Base-by-base conservation (phyloP, 2,113 vertebrate genomes). In the Dasyprocta punctata region DNA sequence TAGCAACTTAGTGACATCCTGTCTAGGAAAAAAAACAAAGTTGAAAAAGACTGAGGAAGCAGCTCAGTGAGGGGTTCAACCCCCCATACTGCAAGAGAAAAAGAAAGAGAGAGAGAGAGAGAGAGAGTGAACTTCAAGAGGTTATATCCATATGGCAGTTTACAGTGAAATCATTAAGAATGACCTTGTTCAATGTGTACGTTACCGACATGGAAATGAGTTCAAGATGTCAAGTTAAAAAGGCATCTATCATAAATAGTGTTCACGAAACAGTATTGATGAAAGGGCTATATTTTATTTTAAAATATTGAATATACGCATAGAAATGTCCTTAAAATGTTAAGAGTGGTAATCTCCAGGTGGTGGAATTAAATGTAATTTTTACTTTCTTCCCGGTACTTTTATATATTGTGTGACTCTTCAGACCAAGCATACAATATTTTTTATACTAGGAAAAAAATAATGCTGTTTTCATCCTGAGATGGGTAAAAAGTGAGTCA, bases 251-350 rank as follows among this genome's bases (percentile, higher is more conserved):
- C 26, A 49, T 49, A 49, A 47, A 49, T 47, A 75, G 54, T 41
- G 77, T 96, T 92, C 38, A 96, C 47, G 97, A 96, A 90, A 96
- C 95, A 97, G 93, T 93, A 97, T 92, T 98, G 97, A 96, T 71
- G 86, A 98, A 97, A 96, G 89, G 5, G 44, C 7, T 91, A 26
- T 19, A 61, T 71, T 91, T 95, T 73, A 26, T 89, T 94, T 96
- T 83, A 61, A 81, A 89, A 80, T 71, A 77, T 60, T 11, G 0
- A 44, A 28, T 13, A 36, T 54, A 30, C 12, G 10, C 54, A 80
- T 19, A 73, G 17, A 82, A 65, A 54, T 71, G n/a, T 54, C 89
- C 47, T 90, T 86, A 97, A 98, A 98, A 89, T 97, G 96, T 93
- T 97, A 60, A 44, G 20, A 71, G 19, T 26, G 14, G 17, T 86